phyloP scores from a whole-genome alignment of 2,797 vertebrate species.

The Cercopithecus neglectus region DNA sequence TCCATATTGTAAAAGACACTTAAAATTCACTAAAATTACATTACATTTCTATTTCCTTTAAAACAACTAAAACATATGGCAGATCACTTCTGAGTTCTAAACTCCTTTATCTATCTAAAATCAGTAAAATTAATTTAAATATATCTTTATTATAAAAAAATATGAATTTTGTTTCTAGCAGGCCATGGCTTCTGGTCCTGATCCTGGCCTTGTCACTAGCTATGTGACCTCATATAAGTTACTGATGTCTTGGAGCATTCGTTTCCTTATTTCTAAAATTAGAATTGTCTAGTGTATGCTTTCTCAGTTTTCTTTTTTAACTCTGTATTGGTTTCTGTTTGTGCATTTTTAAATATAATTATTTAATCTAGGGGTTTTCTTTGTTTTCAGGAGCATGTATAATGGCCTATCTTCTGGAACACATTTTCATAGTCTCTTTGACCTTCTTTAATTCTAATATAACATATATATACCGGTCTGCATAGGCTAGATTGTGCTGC shows the following conservation, averaged over 20 bases:
- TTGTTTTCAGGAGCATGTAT: neutral
- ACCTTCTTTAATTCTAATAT: neutral
- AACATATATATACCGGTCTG: neutral
- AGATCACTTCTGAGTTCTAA: constrained; percentile 24
- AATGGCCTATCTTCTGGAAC: neutral
- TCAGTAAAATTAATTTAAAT: constrained; percentile 36
- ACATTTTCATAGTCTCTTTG: neutral
- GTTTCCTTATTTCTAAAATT: neutral
- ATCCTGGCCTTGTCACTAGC: neutral
- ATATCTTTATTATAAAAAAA: neutral
- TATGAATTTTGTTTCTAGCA: neutral
- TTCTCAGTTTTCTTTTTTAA: constrained; percentile 34
- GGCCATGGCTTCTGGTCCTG: neutral
- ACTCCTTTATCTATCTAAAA: constrained; percentile 28
- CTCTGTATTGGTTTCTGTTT: neutral
- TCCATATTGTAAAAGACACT: neutral
- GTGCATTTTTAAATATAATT: neutral
- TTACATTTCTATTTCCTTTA: constrained; percentile 33
- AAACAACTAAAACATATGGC: constrained; percentile 12
- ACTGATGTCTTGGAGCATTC: neutral
- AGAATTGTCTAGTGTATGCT: neutral
- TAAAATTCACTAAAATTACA: constrained; percentile 32
- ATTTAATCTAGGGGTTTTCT: neutral
- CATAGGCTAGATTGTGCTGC: neutral
- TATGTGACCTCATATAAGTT: neutral